These are phyloP conservation scores for Diaperis boleti DNA, from an alignment of 2,888 invertebrate genomes.

Conservation along the genomic window DNA sequence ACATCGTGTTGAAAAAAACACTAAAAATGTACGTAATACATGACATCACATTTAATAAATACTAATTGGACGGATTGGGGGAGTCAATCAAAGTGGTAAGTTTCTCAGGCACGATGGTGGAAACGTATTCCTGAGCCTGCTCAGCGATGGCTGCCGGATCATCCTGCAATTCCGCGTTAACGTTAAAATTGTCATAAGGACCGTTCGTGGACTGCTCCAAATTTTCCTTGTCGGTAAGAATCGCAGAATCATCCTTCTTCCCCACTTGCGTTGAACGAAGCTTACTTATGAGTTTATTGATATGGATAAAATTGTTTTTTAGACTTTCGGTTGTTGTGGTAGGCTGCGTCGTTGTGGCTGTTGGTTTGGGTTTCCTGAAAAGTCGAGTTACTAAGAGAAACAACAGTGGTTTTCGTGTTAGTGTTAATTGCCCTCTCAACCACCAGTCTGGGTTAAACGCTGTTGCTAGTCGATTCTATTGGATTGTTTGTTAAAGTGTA, in stretches of 20 bases:
- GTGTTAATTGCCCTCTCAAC: slow-evolving; percentile 53
- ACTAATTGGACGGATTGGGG: slow-evolving; percentile 47
- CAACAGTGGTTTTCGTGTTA: neutral
- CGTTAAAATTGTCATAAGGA: slow-evolving; percentile 70
- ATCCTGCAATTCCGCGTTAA: slow-evolving; percentile 68
- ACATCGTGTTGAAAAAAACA: slow-evolving; percentile 32
- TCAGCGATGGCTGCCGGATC: slow-evolving; percentile 70
- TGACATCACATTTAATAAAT: slow-evolving; percentile 35
- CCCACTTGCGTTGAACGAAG: slow-evolving; percentile 41
- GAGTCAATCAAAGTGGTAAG: slow-evolving; percentile 62
- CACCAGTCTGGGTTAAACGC: slow-evolving; percentile 57
- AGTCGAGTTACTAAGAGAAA: neutral
- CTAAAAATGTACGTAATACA: slow-evolving; percentile 35
- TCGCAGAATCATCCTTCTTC: slow-evolving; percentile 52
- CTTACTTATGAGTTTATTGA: slow-evolving; percentile 48
- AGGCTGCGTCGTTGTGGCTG: slow-evolving; percentile 71
- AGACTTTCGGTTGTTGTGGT: slow-evolving; percentile 67
- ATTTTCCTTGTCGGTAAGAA: slow-evolving; percentile 60
- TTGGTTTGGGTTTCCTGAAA: slow-evolving; percentile 71
- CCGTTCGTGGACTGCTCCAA: slow-evolving; percentile 69
- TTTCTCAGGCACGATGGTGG: slow-evolving; percentile 73
- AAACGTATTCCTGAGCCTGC: slow-evolving; percentile 66
- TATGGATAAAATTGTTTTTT: slow-evolving; percentile 46
- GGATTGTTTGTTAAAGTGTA: slow-evolving; percentile 9
- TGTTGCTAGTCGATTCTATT: slow-evolving; percentile 27